Percentiles rank a stretch among this genome's conserved stretches.
Evolutionary conservation across 1,140 invertebrate genomes (phyloP).

Genomic region (Drosophila bifasciata): DNA sequence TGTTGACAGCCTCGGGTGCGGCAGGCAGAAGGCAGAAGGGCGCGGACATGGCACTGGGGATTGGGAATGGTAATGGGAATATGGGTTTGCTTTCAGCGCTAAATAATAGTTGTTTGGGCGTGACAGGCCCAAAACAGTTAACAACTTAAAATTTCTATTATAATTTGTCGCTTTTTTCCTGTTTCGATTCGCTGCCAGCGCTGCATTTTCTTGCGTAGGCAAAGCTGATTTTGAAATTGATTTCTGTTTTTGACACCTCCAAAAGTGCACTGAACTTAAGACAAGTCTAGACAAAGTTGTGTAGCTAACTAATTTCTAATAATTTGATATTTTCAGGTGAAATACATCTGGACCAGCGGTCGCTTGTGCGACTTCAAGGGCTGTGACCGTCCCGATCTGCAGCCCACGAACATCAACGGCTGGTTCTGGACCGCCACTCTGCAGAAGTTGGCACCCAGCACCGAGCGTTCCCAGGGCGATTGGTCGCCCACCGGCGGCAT

Average conservation of each 20-base stretch:
- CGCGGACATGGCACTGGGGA: constrained; percentile 52
- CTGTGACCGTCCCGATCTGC: constrained; percentile 90
- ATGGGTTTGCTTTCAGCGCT: constrained; percentile 68
- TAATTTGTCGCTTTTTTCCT: constrained; percentile 5
- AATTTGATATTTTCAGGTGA: constrained; percentile 57
- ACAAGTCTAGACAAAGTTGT: neutral
- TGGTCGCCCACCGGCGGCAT: constrained; percentile 93
- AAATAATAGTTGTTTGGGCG: constrained; percentile 58
- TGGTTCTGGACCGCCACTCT: constrained; percentile 95
- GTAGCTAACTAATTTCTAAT: no score
- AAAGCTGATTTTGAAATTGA: constrained; percentile 11
- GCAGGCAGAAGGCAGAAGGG: constrained; percentile 55
- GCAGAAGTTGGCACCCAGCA: constrained; percentile 91
- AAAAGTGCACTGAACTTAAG: constrained; percentile 30
- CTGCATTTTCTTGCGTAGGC: constrained; percentile 51
- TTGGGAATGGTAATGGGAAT: constrained; percentile 21
- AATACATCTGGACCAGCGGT: constrained; percentile 95
- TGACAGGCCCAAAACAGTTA: constrained; percentile 51
- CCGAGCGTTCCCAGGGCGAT: constrained; percentile 90
- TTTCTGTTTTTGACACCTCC: constrained; percentile 4
- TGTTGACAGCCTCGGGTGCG: constrained; percentile 74
- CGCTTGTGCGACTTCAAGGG: constrained; percentile 93
- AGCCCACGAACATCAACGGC: constrained; percentile 90
- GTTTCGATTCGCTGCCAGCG: constrained; percentile 19
- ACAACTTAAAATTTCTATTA: constrained; percentile 39